A percentile compares a stretch with the other conserved stretches of the same genome.
Conservation (phyloP, 2,797 vertebrate species). For the Pipistrellus pipistrellus region DNA sequence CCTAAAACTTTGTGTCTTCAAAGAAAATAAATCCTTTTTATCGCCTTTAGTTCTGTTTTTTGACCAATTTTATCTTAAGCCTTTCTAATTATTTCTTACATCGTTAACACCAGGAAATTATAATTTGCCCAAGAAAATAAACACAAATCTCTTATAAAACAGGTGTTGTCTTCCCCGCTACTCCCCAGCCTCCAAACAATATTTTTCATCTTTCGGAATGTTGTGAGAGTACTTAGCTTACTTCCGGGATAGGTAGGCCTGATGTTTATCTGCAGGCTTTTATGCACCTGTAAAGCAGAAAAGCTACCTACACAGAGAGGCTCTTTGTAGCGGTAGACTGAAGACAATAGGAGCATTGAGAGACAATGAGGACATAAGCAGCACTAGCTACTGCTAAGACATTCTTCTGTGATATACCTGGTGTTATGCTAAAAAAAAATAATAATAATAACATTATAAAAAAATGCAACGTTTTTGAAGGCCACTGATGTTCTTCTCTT, state of each 20-base stretch:
- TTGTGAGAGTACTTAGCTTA: slow-evolving; percentile 24
- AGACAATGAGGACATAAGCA: background rate
- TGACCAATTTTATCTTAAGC: background rate
- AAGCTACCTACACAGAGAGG: slow-evolving; percentile 58
- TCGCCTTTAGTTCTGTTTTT: background rate
- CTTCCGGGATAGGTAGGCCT: slow-evolving; percentile 56
- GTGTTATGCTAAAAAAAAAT: slow-evolving; percentile 20
- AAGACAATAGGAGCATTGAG: slow-evolving; percentile 58
- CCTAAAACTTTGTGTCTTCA: slow-evolving; percentile 10
- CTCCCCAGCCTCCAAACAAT: background rate
- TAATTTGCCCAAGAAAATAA: slow-evolving; percentile 3
- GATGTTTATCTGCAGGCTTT: slow-evolving; percentile 67
- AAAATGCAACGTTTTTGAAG: background rate
- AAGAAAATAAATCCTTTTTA: slow-evolving; percentile 17
- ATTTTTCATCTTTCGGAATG: slow-evolving; percentile 49
- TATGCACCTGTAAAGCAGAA: slow-evolving; percentile 30
- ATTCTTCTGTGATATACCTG: slow-evolving; percentile 58
- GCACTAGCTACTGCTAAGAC: background rate
- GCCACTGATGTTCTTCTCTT: background rate
- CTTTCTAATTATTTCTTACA: slow-evolving; percentile 55
- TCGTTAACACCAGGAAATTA: slow-evolving; percentile 64
- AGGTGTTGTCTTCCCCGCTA: background rate
- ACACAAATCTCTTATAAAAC: slow-evolving; percentile 6
- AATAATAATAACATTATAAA: background rate
- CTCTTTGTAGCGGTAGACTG: slow-evolving; percentile 29